These are phyloP conservation scores for Sciurus niger DNA, from an alignment of 2,113 vertebrate genomes.

Conservation along the genomic window DNA sequence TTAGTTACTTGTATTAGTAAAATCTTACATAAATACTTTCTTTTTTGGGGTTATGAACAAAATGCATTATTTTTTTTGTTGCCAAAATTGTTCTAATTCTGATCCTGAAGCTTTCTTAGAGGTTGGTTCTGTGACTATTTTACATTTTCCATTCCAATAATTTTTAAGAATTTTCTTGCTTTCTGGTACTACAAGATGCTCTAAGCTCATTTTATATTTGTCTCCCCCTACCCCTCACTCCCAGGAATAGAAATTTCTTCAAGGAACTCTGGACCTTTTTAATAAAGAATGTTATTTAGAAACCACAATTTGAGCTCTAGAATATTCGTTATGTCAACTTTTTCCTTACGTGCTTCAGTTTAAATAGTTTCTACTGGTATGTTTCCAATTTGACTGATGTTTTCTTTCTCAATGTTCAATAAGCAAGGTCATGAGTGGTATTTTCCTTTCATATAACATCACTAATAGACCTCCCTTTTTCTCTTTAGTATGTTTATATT, in stretches of 20 bases:
- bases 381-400: neutral
- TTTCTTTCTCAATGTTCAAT: neutral
- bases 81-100: neutral
- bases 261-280: neutral
- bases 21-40: neutral
- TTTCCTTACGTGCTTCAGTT: neutral
- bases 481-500: neutral
- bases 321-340: neutral
- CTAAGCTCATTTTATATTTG: neutral
- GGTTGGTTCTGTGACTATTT: neutral
- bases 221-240: rapidly evolving
- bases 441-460: neutral
- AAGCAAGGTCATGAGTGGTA: neutral
- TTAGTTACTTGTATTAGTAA: neutral
- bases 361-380: neutral
- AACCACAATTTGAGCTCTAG: neutral
- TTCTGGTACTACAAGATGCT: neutral
- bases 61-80: neutral
- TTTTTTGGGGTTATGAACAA: neutral
- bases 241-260: neutral
- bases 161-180: neutral
- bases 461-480: neutral
- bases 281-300: neutral
- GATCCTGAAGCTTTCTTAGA: neutral
- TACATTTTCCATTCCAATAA: neutral